phyloP scores from a whole-genome alignment of 2,888 invertebrate genomes.

The Tetragonula carbonaria region DNA sequence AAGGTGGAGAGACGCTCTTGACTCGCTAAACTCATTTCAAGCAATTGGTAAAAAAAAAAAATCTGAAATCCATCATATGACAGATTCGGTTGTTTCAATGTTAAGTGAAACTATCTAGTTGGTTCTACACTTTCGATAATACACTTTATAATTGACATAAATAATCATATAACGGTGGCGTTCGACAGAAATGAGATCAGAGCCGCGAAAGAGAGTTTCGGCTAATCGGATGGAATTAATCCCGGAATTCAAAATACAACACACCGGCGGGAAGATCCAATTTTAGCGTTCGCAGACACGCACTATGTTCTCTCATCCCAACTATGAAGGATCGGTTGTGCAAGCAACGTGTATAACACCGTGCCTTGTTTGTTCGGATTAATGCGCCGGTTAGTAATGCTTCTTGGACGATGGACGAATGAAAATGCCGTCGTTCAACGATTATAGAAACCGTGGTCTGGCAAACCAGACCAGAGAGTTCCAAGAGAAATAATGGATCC shows the following conservation, averaged over 20 bases:
- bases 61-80: too few species aligned
- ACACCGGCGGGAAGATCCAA: not conserved
- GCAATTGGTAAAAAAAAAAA: too few species aligned
- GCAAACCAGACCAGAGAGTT: not conserved
- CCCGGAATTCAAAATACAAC: not conserved
- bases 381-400: conserved; percentile 31
- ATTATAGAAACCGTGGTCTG: not conserved
- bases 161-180: not conserved
- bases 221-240: conserved; percentile 12
- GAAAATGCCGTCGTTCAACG: conserved; percentile 21
- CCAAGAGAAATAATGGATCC: not conserved
- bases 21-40: too few species aligned
- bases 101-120: too few species aligned
- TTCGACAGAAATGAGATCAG: conserved; percentile 32
- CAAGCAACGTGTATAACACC: not conserved
- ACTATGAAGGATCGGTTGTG: conserved; percentile 4
- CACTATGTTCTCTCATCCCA: not conserved
- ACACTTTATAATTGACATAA: conserved; percentile 25
- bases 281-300: conserved; percentile 14
- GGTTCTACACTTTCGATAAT: not conserved
- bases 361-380: conserved; percentile 25
- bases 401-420: conserved; percentile 15
- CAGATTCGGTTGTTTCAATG: too few species aligned
- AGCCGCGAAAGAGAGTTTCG: conserved; percentile 22
- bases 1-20: too few species aligned